Evolutionary conservation across 2,888 invertebrate species (phyloP).

Genomic region (Sinopyrophorus schimmeli): DNA sequence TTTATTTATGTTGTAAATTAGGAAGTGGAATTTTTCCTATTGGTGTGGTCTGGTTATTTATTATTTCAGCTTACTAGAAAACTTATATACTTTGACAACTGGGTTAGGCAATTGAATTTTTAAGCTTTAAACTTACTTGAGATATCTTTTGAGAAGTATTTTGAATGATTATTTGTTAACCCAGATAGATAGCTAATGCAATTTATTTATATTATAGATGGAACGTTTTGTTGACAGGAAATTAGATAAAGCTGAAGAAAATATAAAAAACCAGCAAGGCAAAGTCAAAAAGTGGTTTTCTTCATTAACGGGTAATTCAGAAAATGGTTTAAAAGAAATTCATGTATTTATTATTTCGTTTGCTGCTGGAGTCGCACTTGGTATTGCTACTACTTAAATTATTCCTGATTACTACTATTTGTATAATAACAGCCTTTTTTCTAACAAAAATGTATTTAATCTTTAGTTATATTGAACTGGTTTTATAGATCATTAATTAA

Average conservation of each 20-base stretch:
- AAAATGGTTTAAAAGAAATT: conserved; percentile 71
- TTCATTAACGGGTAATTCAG: conserved; percentile 66
- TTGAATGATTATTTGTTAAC: not conserved
- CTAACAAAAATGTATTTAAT: not conserved
- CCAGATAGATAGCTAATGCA: not conserved
- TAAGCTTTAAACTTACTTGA: no score
- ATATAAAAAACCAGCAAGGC: conserved; percentile 69
- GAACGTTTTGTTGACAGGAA: conserved; percentile 82
- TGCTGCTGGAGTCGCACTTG: conserved; percentile 76
- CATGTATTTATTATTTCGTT: conserved; percentile 83
- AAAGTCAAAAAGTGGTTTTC: conserved; percentile 79
- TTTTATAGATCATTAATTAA: no score
- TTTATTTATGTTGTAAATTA: no score
- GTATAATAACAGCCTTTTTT: not conserved
- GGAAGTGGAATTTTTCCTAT: no score
- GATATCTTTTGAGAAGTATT: no score
- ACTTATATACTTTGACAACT: no score
- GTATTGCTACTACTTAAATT: conserved; percentile 56
- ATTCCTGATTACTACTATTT: not conserved
- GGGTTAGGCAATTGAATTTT: no score
- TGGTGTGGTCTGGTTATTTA: no score
- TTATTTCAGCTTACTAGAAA: no score
- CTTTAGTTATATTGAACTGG: no score
- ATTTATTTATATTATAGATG: conserved; percentile 61
- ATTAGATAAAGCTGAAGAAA: conserved; percentile 76